These are phyloP conservation scores for Chroicocephalus ridibundus DNA, from an alignment of 2,113 vertebrate species.

Conservation along the genomic window DNA sequence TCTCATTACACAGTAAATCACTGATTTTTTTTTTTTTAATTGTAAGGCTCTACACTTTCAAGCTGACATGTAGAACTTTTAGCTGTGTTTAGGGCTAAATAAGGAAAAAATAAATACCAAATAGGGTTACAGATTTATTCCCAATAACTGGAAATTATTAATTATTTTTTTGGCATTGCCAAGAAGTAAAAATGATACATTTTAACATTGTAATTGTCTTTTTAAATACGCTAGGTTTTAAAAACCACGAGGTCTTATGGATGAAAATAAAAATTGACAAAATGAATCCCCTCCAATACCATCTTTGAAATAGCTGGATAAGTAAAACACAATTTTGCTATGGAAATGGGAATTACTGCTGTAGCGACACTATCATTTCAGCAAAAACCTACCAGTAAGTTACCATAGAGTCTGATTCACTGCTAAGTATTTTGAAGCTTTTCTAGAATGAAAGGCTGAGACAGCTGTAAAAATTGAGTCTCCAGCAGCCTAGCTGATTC, in stretches of 20 bases:
- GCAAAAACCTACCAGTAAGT: constrained; percentile 53
- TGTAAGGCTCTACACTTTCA: not conserved
- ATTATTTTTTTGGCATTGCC: not conserved
- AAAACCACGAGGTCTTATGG: not conserved
- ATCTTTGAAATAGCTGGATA: constrained; percentile 62
- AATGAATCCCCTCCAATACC: constrained; percentile 17
- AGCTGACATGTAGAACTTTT: not conserved
- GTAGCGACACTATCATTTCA: constrained; percentile 19
- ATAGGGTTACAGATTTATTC: constrained; percentile 25
- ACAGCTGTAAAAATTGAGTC: constrained; percentile 62
- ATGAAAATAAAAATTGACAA: constrained; percentile 26
- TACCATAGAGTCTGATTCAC: constrained; percentile 45
- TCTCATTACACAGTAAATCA: not conserved
- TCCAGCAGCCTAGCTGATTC: constrained; percentile 21
- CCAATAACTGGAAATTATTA: constrained; percentile 22
- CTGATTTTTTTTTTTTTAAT: not conserved
- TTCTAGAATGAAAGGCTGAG: constrained; percentile 56
- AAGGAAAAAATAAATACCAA: not conserved
- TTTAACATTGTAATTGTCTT: constrained; percentile 28
- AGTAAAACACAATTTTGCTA: constrained; percentile 56
- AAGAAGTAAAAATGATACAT: not conserved
- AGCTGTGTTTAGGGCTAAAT: not conserved
- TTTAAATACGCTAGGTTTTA: not conserved
- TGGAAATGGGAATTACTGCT: constrained; percentile 63
- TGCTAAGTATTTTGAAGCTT: constrained; percentile 54